phyloP scores from a whole-genome alignment of 2,113 vertebrate species.

The Dromiciops gliroides region DNA sequence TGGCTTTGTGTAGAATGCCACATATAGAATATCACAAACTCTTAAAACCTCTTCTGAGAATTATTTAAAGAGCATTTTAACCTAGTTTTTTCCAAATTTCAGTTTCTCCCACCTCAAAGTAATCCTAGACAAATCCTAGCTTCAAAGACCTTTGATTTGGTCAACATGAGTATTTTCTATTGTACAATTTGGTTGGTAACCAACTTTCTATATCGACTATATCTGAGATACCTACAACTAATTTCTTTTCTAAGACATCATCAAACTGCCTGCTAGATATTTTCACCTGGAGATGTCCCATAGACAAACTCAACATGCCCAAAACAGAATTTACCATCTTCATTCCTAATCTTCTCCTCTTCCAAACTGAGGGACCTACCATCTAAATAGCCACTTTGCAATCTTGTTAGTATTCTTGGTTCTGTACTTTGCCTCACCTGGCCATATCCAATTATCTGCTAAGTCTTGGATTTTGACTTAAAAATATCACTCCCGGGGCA shows the following conservation, averaged over 20 bases:
- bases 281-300: not conserved
- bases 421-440: not conserved
- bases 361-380: not conserved
- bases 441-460: not conserved
- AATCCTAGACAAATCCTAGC: not conserved
- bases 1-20: not conserved
- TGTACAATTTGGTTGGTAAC: not conserved
- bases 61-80: constrained; percentile 24
- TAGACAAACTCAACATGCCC: not conserved
- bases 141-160: not conserved
- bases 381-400: not conserved
- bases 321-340: not conserved
- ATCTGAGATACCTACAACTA: not conserved
- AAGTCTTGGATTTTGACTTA: not conserved
- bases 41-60: constrained; percentile 25
- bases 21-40: not conserved
- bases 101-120: not conserved
- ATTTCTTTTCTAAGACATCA: not conserved
- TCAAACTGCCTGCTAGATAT: not conserved
- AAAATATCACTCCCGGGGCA: not conserved
- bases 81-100: not conserved
- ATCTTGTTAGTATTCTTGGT: not conserved
- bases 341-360: not conserved
- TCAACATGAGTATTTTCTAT: not conserved
- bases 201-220: not conserved